Percentiles rank a stretch among this genome's conserved stretches.
Conservation (phyloP, 35 echinoderm and acorn worm genomes). For the Acanthaster planci region DNA sequence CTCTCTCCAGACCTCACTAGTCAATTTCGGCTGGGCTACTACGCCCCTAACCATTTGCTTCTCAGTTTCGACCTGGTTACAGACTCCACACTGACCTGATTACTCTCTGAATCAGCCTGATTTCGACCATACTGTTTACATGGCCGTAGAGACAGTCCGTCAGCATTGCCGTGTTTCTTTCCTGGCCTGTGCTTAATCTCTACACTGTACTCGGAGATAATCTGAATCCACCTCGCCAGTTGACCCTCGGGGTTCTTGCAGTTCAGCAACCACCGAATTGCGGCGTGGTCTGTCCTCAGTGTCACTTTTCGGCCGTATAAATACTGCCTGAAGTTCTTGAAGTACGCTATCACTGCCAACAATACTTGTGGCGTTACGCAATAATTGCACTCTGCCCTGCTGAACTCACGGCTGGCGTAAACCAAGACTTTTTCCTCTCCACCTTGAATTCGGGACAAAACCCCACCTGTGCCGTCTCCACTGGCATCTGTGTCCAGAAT, state of each 20-base stretch:
- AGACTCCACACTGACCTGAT: not conserved
- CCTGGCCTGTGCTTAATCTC: conserved; percentile 15
- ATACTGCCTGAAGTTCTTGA: conserved; percentile 63
- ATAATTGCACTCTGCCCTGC: conserved; percentile 47
- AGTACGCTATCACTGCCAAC: conserved; percentile 41
- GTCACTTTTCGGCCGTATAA: conserved; percentile 34
- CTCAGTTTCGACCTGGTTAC: not conserved
- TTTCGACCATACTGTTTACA: conserved; percentile 18
- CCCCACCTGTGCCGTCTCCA: conserved; percentile 36
- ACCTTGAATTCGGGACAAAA: conserved; percentile 62
- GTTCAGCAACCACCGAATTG: conserved; percentile 41
- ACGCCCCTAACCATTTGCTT: no score
- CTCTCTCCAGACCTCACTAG: not conserved
- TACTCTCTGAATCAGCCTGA: not conserved
- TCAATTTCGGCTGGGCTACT: not conserved
- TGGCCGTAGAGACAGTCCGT: conserved; percentile 1
- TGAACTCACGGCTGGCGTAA: conserved; percentile 40
- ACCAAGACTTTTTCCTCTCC: conserved; percentile 60
- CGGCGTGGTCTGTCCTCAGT: conserved; percentile 57
- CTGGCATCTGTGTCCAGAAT: conserved; percentile 60
- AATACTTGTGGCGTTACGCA: conserved; percentile 43
- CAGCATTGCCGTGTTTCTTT: no score
- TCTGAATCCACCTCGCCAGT: conserved; percentile 54
- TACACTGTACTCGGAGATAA: conserved; percentile 21
- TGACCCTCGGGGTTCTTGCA: conserved; percentile 50